A percentile compares a stretch with the other conserved stretches of the same genome.
These are phyloP conservation scores for Oxyura jamaicensis DNA, from an alignment of 2,113 vertebrate genomes.

Conservation along the genomic window DNA sequence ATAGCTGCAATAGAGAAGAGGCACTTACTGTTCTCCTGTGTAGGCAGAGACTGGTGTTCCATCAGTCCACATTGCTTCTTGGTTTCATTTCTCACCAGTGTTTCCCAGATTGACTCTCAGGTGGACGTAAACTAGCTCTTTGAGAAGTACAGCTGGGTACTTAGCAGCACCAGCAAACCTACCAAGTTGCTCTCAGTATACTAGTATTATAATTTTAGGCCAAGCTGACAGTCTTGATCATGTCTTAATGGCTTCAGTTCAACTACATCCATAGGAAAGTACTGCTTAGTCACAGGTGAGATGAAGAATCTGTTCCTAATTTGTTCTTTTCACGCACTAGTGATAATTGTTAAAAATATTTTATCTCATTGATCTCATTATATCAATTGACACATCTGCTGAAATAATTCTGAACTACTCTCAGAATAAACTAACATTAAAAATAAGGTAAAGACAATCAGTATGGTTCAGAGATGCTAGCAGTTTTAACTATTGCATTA, in stretches of 20 bases:
- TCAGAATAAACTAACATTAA: not conserved
- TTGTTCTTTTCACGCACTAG: not conserved
- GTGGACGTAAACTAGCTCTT: fast-evolving
- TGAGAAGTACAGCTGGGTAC: not conserved
- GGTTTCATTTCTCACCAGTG: not conserved
- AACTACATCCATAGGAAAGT: not conserved
- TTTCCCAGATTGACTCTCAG: not conserved
- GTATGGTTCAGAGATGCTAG: not conserved
- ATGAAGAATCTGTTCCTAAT: not conserved
- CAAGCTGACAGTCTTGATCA: not conserved
- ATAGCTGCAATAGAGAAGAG: not conserved
- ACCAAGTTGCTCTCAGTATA: not conserved
- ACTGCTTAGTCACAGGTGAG: not conserved
- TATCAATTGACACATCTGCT: not conserved
- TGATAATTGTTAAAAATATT: not conserved
- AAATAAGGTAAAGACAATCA: not conserved
- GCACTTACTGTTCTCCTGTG: not conserved
- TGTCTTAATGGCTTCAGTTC: not conserved
- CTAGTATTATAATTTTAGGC: not conserved
- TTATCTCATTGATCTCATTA: not conserved
- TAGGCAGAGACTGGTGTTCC: not conserved
- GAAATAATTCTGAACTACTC: not conserved
- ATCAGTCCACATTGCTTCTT: not conserved
- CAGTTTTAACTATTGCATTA: not conserved
- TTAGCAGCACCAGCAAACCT: not conserved